Conservation (phyloP, 2,113 vertebrate species). For the Dicaeum eximium region DNA sequence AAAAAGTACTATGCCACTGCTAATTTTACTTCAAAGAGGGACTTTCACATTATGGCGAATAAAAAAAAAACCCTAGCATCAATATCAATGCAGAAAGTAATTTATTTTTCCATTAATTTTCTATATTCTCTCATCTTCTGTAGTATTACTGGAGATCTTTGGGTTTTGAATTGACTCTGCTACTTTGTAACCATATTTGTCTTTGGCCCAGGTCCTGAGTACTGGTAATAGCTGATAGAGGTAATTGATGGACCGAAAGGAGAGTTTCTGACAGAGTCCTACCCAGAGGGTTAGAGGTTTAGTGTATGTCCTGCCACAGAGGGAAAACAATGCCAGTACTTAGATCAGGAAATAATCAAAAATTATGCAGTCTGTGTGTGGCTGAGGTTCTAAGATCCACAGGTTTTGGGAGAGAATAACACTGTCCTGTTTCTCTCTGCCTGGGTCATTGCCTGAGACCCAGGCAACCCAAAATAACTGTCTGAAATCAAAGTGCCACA, state of each 20-base stretch:
- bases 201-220: not conserved
- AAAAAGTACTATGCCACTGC: not conserved
- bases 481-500: not conserved
- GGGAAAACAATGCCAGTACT: not conserved
- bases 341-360: not conserved
- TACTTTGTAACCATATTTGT: not conserved
- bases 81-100: not conserved
- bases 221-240: not conserved
- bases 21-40: constrained; percentile 21
- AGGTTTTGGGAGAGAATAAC: not conserved
- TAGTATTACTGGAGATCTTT: not conserved
- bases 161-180: not conserved
- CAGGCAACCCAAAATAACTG: not conserved
- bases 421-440: not conserved
- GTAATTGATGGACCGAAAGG: not conserved
- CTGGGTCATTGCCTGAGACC: not conserved
- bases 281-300: not conserved
- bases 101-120: not conserved
- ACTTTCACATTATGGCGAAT: not conserved
- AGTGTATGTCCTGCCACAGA: not conserved
- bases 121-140: not conserved
- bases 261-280: not conserved
- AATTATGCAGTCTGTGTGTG: not conserved
- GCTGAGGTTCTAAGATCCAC: not conserved
- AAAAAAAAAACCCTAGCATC: not conserved